Conservation (phyloP, 2,888 invertebrate genomes). For the Drosophila subquinaria region DNA sequence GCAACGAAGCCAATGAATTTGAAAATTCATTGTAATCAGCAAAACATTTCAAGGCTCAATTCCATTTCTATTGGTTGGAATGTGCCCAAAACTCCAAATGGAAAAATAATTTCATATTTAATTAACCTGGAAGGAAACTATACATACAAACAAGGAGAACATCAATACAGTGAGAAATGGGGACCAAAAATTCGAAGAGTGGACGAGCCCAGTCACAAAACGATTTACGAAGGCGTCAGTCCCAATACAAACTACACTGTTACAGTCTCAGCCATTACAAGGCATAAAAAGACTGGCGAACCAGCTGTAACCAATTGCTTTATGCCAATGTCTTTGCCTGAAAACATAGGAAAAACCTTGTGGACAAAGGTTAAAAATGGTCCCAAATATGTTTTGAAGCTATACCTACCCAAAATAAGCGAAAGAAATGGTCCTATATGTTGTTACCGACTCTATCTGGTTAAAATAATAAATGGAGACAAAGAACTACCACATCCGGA, state of each 20-base stretch:
- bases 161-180: slow-evolving; percentile 86
- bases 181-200: slow-evolving; percentile 88
- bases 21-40: slow-evolving; percentile 88
- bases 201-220: slow-evolving; percentile 86
- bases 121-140: slow-evolving; percentile 88
- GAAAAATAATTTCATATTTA: slow-evolving; percentile 92
- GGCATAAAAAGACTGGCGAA: slow-evolving; percentile 90
- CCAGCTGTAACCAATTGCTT: slow-evolving; percentile 88
- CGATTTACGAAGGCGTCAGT: slow-evolving; percentile 89
- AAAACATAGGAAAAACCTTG: slow-evolving; percentile 86
- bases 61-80: slow-evolving; percentile 91
- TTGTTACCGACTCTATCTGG: slow-evolving; percentile 93
- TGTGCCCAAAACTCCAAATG: slow-evolving; percentile 90
- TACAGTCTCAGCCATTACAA: slow-evolving; percentile 91
- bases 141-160: slow-evolving; percentile 87
- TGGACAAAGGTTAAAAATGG: slow-evolving; percentile 88
- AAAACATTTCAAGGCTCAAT: slow-evolving; percentile 86
- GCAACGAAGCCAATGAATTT: slow-evolving; percentile 91
- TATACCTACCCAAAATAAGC: slow-evolving; percentile 91
- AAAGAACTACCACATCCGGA: slow-evolving; percentile 90
- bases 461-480: slow-evolving; percentile 88
- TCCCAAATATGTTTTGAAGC: slow-evolving; percentile 90
- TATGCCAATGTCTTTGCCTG: slow-evolving; percentile 91
- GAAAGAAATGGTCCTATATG: slow-evolving; percentile 95
- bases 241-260: slow-evolving; percentile 95